A percentile compares a stretch with the other conserved stretches of the same genome.
phyloP scores from a whole-genome alignment of 1,140 invertebrate genomes.

The Drosophila repletoides region DNA sequence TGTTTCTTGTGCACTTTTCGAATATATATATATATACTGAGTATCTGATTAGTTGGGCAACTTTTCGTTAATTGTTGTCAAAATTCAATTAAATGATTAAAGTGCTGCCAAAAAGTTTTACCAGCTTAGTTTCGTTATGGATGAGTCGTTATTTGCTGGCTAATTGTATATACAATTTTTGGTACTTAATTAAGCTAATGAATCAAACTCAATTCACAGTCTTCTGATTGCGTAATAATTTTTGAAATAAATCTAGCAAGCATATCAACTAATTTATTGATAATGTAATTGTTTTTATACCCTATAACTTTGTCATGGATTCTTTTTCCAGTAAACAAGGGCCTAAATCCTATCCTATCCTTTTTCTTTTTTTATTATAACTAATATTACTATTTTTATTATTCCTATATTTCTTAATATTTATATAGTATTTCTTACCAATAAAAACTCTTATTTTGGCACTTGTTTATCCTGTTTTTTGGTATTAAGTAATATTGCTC shows the following conservation, averaged over 20 bases:
- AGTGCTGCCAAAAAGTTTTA: conserved; percentile 27
- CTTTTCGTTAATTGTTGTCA: conserved; percentile 23
- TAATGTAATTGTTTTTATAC: too few species aligned
- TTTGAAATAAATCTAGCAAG: neutral
- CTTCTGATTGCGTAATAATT: neutral
- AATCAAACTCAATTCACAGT: neutral
- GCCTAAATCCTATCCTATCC: too few species aligned
- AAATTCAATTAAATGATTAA: conserved; percentile 73
- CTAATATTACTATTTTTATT: too few species aligned
- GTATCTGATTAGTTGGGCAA: neutral
- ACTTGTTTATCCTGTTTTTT: conserved; percentile 4
- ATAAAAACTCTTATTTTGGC: too few species aligned
- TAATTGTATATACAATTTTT: conserved; percentile 30
- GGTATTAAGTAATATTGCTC: conserved; percentile 3
- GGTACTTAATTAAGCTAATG: conserved; percentile 25
- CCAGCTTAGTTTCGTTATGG: conserved; percentile 31
- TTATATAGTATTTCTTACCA: too few species aligned
- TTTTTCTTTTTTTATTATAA: too few species aligned
- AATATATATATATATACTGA: too few species aligned
- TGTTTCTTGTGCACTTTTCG: conserved; percentile 19
- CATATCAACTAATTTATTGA: conserved; percentile 12
- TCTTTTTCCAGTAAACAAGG: too few species aligned
- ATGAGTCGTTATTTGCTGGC: conserved; percentile 16
- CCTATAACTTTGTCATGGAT: too few species aligned
- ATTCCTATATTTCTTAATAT: too few species aligned